phyloP scores from a whole-genome alignment of 2,113 vertebrate genomes.

The Austrofundulus limnaeus region DNA sequence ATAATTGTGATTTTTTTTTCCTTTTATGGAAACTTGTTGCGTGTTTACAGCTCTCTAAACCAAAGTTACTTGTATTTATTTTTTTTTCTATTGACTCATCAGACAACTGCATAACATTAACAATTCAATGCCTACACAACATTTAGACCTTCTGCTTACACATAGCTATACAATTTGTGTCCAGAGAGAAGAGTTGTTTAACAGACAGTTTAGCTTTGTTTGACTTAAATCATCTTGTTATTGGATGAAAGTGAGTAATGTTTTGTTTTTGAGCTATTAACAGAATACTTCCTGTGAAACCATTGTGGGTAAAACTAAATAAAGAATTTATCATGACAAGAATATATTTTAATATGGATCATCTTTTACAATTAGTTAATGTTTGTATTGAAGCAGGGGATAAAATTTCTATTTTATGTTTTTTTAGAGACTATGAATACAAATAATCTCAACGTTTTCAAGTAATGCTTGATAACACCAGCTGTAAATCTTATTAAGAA shows the following conservation, averaged over 20 bases:
- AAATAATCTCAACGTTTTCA: too few relatives aligned
- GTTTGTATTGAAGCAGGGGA: too few relatives aligned
- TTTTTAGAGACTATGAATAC: too few relatives aligned
- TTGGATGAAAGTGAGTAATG: background rate
- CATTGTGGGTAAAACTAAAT: background rate
- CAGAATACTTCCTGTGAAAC: background rate
- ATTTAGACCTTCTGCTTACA: slow-evolving; percentile 37
- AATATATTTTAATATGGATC: background rate
- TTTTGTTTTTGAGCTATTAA: slow-evolving; percentile 21
- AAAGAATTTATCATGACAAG: background rate
- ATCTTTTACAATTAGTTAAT: background rate
- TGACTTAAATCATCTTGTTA: background rate
- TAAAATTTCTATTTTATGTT: too few relatives aligned
- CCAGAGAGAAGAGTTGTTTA: slow-evolving; percentile 14
- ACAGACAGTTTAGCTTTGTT: slow-evolving; percentile 8
- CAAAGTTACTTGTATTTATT: slow-evolving; percentile 30
- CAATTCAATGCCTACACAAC: slow-evolving; percentile 39
- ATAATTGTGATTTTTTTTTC: slow-evolving; percentile 18
- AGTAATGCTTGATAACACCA: too few relatives aligned
- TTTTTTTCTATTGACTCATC: slow-evolving; percentile 51
- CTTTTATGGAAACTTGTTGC: slow-evolving; percentile 11
- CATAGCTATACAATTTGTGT: slow-evolving; percentile 4
- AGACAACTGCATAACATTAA: slow-evolving; percentile 40
- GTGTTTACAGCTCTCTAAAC: slow-evolving; percentile 33
- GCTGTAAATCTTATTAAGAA: too few relatives aligned